Evolutionary conservation across 2,888 invertebrate species (phyloP), one percentile per base, ranked within the genome.

Genomic region (Microchrysa polita): DNA sequence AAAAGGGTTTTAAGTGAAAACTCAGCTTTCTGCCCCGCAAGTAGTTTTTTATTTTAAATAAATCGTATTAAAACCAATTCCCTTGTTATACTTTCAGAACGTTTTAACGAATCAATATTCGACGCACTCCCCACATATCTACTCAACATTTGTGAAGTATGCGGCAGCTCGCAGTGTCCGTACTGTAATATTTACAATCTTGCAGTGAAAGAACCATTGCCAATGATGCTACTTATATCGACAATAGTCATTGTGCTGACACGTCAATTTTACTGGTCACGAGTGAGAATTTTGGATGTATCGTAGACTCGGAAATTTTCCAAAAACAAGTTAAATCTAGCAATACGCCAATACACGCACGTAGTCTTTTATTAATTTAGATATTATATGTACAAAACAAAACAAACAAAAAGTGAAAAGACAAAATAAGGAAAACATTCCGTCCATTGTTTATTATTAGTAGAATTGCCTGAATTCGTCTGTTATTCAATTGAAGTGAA

Each of bases 161-260:
- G 96, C 83, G 96, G 96, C 74, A 96, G 95, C 71, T 96, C 95
- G 59, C 96, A 96, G 83, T 96, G 96, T 82, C 95, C 96, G 0
- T 96, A 96, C 85, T 96, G 96, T 84, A 90, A 93, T 67, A 93
- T 94, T 78, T 95, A 94, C 86, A 95, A 94, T 83, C 84, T 87
- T 2, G 91, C 90, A 4, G 76, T 85, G 1, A 80, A 73, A 73
- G 71, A 74, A 55, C 73, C 77, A 52, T 69, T 77, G 18, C 74
- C 78, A 59, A 40, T 74, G 55, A 65, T 76, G 60, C 67, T 78
- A 60, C 72, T 78, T 14, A 27, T 78, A 18, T 63, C 76, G n/a
- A 73, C 76, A 67, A 72, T 69, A 23, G 69, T 74, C 48, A 71
- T 75, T 57, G 72, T 77, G 34, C 48, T 76, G 40, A 61, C 76